phyloP scores from a whole-genome alignment of 2,888 invertebrate genomes.

The Sinelater perroti region DNA sequence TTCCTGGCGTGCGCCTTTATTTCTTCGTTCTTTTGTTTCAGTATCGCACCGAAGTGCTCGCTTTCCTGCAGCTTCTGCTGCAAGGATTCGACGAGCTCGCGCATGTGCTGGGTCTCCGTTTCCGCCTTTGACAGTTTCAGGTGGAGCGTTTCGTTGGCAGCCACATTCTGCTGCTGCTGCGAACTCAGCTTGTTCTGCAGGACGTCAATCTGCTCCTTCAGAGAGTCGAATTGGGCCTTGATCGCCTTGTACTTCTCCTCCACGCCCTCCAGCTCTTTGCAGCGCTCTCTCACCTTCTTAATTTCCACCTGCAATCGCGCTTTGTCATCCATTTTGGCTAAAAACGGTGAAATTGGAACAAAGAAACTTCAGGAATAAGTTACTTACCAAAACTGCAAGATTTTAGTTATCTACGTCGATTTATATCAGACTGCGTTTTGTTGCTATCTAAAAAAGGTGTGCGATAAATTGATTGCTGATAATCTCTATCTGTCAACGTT shows the following conservation, averaged over 20 bases:
- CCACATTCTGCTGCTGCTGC: background rate
- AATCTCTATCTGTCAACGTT: no score
- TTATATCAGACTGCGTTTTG: no score
- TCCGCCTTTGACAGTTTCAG: background rate
- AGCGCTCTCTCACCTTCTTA: slow-evolving; percentile 1
- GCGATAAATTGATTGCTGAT: no score
- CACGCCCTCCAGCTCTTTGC: background rate
- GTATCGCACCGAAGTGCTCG: no score
- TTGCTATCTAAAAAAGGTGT: no score
- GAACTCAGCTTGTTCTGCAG: background rate
- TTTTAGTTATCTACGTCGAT: no score
- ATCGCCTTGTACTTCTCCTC: background rate
- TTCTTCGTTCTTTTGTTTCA: background rate
- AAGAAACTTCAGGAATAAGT: no score
- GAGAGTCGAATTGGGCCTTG: background rate
- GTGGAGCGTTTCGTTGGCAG: background rate
- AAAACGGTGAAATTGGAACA: no score
- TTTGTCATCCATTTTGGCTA: background rate
- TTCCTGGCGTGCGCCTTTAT: background rate
- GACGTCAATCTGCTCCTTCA: background rate
- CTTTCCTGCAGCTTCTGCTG: background rate
- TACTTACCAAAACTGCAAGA: no score
- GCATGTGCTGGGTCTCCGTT: background rate
- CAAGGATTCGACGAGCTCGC: background rate
- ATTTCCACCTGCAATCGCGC: background rate